Evolutionary conservation across 2,797 vertebrate genomes (phyloP).

Genomic region (Diglossa cyanea): DNA sequence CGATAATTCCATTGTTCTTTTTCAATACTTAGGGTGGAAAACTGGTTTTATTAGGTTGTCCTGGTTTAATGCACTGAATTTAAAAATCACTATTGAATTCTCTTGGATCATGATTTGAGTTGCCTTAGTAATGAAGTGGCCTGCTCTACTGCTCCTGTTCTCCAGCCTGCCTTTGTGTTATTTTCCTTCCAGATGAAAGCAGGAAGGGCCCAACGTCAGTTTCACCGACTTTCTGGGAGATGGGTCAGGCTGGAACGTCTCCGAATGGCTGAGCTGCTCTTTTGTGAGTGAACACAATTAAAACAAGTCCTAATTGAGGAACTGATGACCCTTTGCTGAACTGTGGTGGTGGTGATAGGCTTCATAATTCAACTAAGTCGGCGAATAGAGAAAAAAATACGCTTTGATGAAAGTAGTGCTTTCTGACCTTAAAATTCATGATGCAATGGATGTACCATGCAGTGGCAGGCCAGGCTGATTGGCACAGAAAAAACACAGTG

Average conservation of each 20-base stretch:
- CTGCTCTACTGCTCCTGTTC: not conserved
- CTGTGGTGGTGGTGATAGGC: not conserved
- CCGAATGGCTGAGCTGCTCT: not conserved
- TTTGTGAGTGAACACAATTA: not conserved
- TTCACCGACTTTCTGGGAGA: not conserved
- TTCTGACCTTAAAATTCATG: not conserved
- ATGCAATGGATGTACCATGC: too few relatives aligned
- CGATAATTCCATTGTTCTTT: conserved; percentile 36
- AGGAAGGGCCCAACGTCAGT: not conserved
- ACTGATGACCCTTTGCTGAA: not conserved
- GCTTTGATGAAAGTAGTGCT: not conserved
- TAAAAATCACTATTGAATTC: not conserved
- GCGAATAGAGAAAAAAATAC: not conserved
- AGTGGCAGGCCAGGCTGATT: not conserved
- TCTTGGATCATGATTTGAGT: not conserved
- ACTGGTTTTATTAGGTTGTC: conserved; percentile 13
- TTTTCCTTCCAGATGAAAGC: not conserved
- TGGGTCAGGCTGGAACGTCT: not conserved
- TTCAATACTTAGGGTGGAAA: conserved; percentile 33
- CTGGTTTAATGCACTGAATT: conserved; percentile 11
- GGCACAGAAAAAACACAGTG: not conserved
- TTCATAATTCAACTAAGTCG: not conserved
- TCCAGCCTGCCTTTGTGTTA: not conserved
- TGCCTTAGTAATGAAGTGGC: not conserved
- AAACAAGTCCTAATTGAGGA: not conserved